Evolutionary conservation across 2,797 vertebrate species (phyloP), one percentile per base, ranked within the genome.

Genomic region (Enteromius paludinosus): DNA sequence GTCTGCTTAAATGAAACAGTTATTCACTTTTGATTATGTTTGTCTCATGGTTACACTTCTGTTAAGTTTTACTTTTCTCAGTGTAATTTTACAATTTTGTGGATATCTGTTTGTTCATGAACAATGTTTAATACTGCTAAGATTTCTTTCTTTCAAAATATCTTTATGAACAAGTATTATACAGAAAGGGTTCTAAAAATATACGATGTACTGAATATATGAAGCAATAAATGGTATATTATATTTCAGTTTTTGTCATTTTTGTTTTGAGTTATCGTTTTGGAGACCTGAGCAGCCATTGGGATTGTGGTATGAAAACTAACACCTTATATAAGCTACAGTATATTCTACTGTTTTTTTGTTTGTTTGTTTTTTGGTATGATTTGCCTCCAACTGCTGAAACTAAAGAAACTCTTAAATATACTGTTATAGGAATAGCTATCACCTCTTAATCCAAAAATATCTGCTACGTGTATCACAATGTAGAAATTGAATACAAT

Each of bases 1-100:
- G 90, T 82, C 59, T 79, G 92, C 94, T 95, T 96, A 96, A 96
- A 96, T 96, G 95, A 90, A 92, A 90, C 5, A 3, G 43, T 89
- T 91, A 86, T 91, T 92, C 93, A 93, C 88, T 92, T 93, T 92
- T 90, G 82, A 88, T 92, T 88, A 54, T 79, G 87, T 94, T 89
- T 87, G 92, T 93, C 91, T 87, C 88, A 92, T 88, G 90, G 91
- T 87, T 79, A 84, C 45, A 87, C 54, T 87, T 81, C 18, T 89
- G 87, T 91, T 91, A 87, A 30, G 69, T 89, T 90, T 92, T 64
- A 83, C 41, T 84, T 83, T 83, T 84, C 72, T 89, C 10, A 20
- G 78, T 89, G 90, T 91, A 75, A 86, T 83, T 20, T 72, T 28
- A 20, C 75, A 72, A 86, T 89, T 74, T 89, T 89, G 82, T 90